Percentiles rank a stretch among this genome's conserved stretches.
phyloP scores from a whole-genome alignment of 1,140 invertebrate genomes.

The Megalonaias nervosa region DNA sequence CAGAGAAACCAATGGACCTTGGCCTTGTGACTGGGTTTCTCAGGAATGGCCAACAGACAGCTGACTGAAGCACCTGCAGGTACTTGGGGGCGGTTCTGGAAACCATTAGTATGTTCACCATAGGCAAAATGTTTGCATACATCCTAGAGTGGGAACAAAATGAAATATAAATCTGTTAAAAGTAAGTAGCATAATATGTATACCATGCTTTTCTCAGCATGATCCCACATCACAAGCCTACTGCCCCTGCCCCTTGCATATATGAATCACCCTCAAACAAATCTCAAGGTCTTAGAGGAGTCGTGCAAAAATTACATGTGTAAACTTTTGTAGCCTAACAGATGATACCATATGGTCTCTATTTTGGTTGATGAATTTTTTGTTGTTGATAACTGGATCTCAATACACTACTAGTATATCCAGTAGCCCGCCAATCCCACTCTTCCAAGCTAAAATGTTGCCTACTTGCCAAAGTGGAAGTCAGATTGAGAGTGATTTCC shows the following conservation, averaged over 20 bases:
- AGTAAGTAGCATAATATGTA: not conserved
- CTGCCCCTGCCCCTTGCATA: not conserved
- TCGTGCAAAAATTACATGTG: too few relatives aligned
- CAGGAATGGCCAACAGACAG: slow-evolving; percentile 51
- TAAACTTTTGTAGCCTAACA: too few relatives aligned
- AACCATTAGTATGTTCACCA: slow-evolving; percentile 44
- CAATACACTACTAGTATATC: too few relatives aligned
- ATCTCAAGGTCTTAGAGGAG: too few relatives aligned
- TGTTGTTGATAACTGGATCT: too few relatives aligned
- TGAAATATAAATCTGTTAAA: not conserved
- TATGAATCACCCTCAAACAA: too few relatives aligned
- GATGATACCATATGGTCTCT: too few relatives aligned
- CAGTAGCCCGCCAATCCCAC: too few relatives aligned
- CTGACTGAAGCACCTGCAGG: slow-evolving; percentile 37
- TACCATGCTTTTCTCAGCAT: not conserved
- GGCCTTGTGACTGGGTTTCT: slow-evolving; percentile 54
- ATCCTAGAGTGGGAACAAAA: slow-evolving; percentile 46
- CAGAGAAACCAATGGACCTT: slow-evolving; percentile 57
- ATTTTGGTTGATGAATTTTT: too few relatives aligned
- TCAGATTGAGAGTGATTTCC: too few relatives aligned
- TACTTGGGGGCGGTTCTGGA: slow-evolving; percentile 43
- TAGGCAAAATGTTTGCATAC: slow-evolving; percentile 64
- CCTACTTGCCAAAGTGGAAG: too few relatives aligned
- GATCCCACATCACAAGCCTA: not conserved
- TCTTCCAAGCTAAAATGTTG: too few relatives aligned